Percentiles rank a stretch among this genome's conserved stretches.
phyloP scores from a whole-genome alignment of 1,140 invertebrate species.

The Drosophila melanica region DNA sequence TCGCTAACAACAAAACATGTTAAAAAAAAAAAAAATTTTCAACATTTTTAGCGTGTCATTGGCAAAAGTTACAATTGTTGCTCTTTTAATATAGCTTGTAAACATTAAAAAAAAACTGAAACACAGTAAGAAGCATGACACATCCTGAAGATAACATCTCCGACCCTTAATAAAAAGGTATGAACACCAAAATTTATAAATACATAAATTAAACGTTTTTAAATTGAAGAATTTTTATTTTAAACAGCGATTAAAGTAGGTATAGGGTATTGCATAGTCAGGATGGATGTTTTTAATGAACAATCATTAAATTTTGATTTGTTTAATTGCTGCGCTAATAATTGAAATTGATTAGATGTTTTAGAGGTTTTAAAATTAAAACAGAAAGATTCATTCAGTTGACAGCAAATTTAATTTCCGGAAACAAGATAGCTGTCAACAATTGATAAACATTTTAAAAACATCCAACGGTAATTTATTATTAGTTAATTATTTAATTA shows the following conservation, averaged over 20 bases:
- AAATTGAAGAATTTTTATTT: too few relatives aligned
- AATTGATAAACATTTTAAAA: background rate
- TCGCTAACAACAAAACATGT: constrained; percentile 25
- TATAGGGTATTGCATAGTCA: background rate
- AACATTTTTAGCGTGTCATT: constrained; percentile 30
- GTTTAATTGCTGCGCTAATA: background rate
- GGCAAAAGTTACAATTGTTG: constrained; percentile 15
- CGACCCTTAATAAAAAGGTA: too few relatives aligned
- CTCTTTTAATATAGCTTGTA: background rate
- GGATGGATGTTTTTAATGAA: background rate
- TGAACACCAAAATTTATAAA: too few relatives aligned
- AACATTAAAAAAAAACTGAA: background rate
- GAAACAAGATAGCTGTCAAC: background rate
- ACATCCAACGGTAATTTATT: background rate
- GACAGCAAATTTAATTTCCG: background rate
- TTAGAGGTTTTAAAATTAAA: background rate
- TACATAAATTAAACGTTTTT: too few relatives aligned
- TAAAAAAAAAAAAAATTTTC: constrained; percentile 14
- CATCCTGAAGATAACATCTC: too few relatives aligned
- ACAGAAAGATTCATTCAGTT: background rate
- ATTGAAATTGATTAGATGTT: background rate
- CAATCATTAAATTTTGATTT: background rate
- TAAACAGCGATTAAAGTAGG: too few relatives aligned
- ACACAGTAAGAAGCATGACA: too few relatives aligned
- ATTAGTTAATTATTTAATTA: too few relatives aligned